Evolutionary conservation across 2,797 vertebrate species (phyloP).

Genomic region (Siniperca scherzeri): DNA sequence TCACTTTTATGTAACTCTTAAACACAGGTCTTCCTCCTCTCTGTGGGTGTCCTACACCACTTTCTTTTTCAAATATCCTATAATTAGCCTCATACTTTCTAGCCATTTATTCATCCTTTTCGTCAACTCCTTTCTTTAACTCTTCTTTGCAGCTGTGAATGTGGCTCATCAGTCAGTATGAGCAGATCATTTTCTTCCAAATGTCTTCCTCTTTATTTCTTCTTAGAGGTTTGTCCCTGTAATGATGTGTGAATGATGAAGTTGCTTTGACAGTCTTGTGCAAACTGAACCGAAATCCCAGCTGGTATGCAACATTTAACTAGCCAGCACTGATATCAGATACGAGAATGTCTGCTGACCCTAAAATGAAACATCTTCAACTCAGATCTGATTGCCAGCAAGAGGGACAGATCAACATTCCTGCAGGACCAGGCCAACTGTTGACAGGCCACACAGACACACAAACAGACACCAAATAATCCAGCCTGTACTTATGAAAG

Average conservation of each 20-base stretch:
- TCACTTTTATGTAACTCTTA: slow-evolving; percentile 21
- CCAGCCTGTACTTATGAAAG: slow-evolving; percentile 28
- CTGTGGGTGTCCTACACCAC: not conserved
- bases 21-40: slow-evolving; percentile 11
- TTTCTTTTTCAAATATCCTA: slow-evolving; percentile 17
- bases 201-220: slow-evolving; percentile 27
- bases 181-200: slow-evolving; percentile 7
- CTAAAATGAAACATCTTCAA: slow-evolving; percentile 41
- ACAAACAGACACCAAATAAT: slow-evolving; percentile 44
- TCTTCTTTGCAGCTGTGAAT: slow-evolving; percentile 16
- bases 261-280: slow-evolving; percentile 22
- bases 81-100: slow-evolving; percentile 29
- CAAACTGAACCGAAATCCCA: slow-evolving; percentile 33
- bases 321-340: slow-evolving; percentile 45
- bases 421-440: slow-evolving; percentile 39
- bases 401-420: slow-evolving; percentile 45
- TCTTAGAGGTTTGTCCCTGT: slow-evolving; percentile 16
- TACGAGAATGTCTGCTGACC: slow-evolving; percentile 44
- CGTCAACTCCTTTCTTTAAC: slow-evolving; percentile 16
- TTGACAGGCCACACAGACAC: slow-evolving; percentile 42
- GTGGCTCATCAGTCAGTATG: not conserved
- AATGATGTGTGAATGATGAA: slow-evolving; percentile 31
- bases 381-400: slow-evolving; percentile 34
- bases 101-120: slow-evolving; percentile 9
- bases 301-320: slow-evolving; percentile 16